These are phyloP conservation scores for Calliopsis andreniformis DNA, from an alignment of 1,140 invertebrate genomes.

Conservation along the genomic window DNA sequence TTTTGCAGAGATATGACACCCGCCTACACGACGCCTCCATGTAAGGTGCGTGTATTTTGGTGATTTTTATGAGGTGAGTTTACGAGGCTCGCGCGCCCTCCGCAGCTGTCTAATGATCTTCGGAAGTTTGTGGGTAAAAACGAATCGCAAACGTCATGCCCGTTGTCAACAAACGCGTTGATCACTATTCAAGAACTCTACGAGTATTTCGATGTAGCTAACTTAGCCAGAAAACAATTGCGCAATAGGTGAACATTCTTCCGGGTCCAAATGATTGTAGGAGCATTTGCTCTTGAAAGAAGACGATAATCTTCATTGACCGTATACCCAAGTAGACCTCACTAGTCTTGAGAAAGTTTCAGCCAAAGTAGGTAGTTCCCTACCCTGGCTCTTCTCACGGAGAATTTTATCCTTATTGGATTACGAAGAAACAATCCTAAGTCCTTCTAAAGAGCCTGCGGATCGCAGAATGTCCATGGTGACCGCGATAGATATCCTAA, in stretches of 20 bases:
- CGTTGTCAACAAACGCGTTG: background rate
- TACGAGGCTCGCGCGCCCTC: slow-evolving; percentile 57
- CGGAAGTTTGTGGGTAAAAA: slow-evolving; percentile 65
- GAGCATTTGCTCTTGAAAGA: no score
- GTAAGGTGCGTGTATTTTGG: slow-evolving; percentile 69
- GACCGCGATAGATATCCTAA: slow-evolving; percentile 73
- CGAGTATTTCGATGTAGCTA: no score
- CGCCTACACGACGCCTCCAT: slow-evolving; percentile 66
- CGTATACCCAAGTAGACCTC: background rate
- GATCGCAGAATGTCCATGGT: slow-evolving; percentile 38
- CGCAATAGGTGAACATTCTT: no score
- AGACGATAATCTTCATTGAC: background rate
- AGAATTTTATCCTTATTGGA: slow-evolving; percentile 74
- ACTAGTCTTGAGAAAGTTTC: background rate
- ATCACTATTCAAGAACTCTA: no score
- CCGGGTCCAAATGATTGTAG: no score
- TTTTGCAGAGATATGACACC: slow-evolving; percentile 68
- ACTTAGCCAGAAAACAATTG: no score
- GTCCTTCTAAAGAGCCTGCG: slow-evolving; percentile 70
- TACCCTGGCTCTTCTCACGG: background rate
- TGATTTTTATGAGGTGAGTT: slow-evolving; percentile 66
- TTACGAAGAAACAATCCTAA: slow-evolving; percentile 74
- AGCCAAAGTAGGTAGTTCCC: background rate
- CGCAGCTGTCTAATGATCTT: slow-evolving; percentile 63
- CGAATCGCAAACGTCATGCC: background rate